Evolutionary conservation across 2,888 invertebrate species (phyloP).

Genomic region (Corythucha ciliata): DNA sequence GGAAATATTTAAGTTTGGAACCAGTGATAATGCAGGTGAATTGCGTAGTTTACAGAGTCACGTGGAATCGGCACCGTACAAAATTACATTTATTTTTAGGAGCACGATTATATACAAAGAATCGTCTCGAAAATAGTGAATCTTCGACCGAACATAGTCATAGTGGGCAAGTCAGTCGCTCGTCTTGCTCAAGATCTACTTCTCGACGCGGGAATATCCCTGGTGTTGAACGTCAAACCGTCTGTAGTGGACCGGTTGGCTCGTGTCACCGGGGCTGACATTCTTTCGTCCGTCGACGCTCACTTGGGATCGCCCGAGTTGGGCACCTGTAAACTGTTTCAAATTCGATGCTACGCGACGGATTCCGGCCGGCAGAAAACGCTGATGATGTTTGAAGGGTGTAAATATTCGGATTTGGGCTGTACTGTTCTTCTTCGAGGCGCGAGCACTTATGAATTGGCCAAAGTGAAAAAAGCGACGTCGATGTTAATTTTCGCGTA

Average conservation of each 20-base stretch:
- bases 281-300: slow-evolving; percentile 79
- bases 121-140: slow-evolving; percentile 77
- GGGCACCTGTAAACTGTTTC: slow-evolving; percentile 76
- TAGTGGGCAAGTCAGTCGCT: slow-evolving; percentile 62
- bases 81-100: slow-evolving; percentile 45
- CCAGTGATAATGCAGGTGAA: slow-evolving; percentile 82
- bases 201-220: slow-evolving; percentile 66
- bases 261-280: slow-evolving; percentile 71
- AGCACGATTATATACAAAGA: slow-evolving; percentile 74
- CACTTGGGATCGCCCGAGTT: slow-evolving; percentile 70
- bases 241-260: slow-evolving; percentile 70
- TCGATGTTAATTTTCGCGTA: slow-evolving; percentile 71
- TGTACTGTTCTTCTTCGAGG: slow-evolving; percentile 37
- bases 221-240: slow-evolving; percentile 76
- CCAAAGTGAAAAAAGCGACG: slow-evolving; percentile 72
- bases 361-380: slow-evolving; percentile 63
- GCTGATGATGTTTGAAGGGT: slow-evolving; percentile 87
- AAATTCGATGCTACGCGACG: slow-evolving; percentile 51
- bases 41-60: background rate
- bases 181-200: slow-evolving; percentile 77
- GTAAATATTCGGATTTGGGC: slow-evolving; percentile 52
- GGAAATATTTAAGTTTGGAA: slow-evolving; percentile 85
- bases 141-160: slow-evolving; percentile 73
- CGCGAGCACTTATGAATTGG: slow-evolving; percentile 36
- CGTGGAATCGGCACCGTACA: background rate